phyloP scores from a whole-genome alignment of 2,888 invertebrate genomes.

The Diplolepis rosae region DNA sequence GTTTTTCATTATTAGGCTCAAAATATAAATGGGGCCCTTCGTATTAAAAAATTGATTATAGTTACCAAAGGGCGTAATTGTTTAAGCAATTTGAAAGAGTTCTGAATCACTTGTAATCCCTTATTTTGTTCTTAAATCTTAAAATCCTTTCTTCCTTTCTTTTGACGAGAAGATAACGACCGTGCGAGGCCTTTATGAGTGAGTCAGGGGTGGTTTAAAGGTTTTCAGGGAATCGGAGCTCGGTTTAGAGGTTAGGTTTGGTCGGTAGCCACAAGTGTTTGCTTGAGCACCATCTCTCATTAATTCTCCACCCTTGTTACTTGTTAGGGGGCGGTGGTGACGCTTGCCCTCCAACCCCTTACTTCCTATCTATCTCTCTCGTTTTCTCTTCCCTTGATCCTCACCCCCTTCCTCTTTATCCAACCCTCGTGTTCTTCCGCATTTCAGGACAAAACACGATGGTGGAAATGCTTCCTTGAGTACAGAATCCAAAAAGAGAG shows the following conservation, averaged over 20 bases:
- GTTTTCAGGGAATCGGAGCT: conserved; percentile 54
- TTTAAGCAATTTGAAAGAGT: background rate
- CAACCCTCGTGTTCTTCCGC: conserved; percentile 53
- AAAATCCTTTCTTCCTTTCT: conserved; percentile 19
- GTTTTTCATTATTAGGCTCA: too few species aligned
- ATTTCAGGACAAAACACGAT: conserved; percentile 50
- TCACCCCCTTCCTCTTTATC: conserved; percentile 44
- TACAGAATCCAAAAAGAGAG: background rate
- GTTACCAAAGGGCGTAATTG: too few species aligned
- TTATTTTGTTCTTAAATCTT: conserved; percentile 16
- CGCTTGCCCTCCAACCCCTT: conserved; percentile 45
- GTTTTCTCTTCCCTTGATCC: conserved; percentile 41
- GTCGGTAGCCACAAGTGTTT: conserved; percentile 74
- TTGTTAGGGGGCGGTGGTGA: conserved; percentile 69
- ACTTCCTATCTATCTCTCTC: conserved; percentile 38
- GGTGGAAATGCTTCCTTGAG: conserved; percentile 9
- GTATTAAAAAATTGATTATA: too few species aligned
- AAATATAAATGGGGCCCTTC: too few species aligned
- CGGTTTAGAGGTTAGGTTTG: conserved; percentile 66
- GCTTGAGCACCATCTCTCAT: conserved; percentile 73
- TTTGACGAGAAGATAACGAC: conserved; percentile 25
- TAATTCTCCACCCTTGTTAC: conserved; percentile 74
- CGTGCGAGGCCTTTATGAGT: conserved; percentile 31
- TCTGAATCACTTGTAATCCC: background rate
- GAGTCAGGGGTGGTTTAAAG: conserved; percentile 34